phyloP scores from a whole-genome alignment of 2,797 vertebrate species.

The Chelon labrosus region DNA sequence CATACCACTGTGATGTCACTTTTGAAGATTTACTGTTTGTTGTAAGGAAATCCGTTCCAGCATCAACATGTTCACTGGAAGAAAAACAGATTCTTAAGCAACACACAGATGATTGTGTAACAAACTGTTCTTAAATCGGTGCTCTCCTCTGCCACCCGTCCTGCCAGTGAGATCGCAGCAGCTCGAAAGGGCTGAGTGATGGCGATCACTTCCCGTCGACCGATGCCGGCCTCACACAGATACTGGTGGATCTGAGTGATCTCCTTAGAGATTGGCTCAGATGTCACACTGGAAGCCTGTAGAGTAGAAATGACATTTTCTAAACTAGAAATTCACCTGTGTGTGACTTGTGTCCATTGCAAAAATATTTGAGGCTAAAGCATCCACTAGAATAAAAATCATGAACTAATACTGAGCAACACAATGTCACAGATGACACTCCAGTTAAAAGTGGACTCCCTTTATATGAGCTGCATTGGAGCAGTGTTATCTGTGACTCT shows the following conservation, averaged over 20 bases:
- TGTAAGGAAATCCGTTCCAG: background rate
- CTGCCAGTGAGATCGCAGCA: slow-evolving; percentile 94
- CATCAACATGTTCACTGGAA: background rate
- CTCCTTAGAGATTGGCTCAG: slow-evolving; percentile 78
- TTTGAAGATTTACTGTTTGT: background rate
- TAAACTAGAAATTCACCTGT: background rate
- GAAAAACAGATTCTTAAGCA: background rate
- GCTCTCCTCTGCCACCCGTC: slow-evolving; percentile 93
- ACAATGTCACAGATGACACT: background rate
- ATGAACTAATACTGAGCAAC: background rate
- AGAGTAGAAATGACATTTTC: background rate
- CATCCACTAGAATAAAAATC: background rate
- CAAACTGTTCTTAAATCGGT: no score
- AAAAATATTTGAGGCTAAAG: background rate
- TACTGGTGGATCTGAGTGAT: slow-evolving; percentile 98
- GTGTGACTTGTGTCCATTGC: background rate
- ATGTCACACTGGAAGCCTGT: background rate
- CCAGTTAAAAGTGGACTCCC: background rate
- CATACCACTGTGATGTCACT: background rate
- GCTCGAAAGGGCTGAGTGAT: slow-evolving; percentile 96
- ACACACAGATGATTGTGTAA: slow-evolving; percentile 8
- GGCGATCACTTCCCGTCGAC: slow-evolving; percentile 88
- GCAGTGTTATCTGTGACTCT: background rate
- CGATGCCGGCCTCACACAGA: slow-evolving; percentile 92
- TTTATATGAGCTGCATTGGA: background rate